Evolutionary conservation across 2,113 vertebrate genomes (phyloP).

Genomic region (Mungos mungo): DNA sequence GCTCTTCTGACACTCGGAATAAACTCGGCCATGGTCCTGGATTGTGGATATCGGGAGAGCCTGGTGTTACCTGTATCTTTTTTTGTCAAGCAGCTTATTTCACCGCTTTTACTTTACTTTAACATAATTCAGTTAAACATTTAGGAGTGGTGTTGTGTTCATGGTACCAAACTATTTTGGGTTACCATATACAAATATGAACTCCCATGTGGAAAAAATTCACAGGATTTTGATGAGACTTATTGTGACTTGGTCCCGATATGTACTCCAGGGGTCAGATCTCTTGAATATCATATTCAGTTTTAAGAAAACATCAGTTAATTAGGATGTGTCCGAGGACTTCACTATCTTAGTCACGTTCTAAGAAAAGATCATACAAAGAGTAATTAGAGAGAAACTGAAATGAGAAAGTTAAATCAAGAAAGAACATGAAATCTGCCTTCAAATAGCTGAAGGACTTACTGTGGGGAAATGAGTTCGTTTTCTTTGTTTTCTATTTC

Average conservation of each 20-base stretch:
- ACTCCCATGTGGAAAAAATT: not conserved
- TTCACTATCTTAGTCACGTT: not conserved
- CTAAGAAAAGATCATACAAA: slow-evolving; percentile 18
- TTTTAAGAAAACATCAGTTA: slow-evolving; percentile 19
- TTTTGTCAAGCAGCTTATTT: slow-evolving; percentile 60
- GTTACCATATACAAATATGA: slow-evolving; percentile 4
- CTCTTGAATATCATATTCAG: slow-evolving; percentile 6
- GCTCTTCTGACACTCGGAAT: slow-evolving; percentile 95
- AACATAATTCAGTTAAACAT: not conserved
- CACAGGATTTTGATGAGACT: not conserved
- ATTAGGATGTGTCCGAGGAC: not conserved
- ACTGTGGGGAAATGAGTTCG: not conserved
- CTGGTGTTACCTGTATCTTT: slow-evolving; percentile 97
- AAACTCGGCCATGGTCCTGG: slow-evolving; percentile 97
- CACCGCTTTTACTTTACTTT: slow-evolving; percentile 31
- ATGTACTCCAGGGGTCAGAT: not conserved
- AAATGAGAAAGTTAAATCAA: slow-evolving; percentile 36
- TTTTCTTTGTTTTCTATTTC: not conserved
- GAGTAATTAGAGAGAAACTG: slow-evolving; percentile 33
- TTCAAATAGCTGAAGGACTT: not conserved
- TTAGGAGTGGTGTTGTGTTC: slow-evolving; percentile 33
- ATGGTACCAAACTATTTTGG: not conserved
- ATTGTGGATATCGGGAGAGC: slow-evolving; percentile 96
- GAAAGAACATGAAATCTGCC: not conserved
- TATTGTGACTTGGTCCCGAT: not conserved